Conservation (phyloP, 2,888 invertebrate species). For the Tenthredo distinguenda region DNA sequence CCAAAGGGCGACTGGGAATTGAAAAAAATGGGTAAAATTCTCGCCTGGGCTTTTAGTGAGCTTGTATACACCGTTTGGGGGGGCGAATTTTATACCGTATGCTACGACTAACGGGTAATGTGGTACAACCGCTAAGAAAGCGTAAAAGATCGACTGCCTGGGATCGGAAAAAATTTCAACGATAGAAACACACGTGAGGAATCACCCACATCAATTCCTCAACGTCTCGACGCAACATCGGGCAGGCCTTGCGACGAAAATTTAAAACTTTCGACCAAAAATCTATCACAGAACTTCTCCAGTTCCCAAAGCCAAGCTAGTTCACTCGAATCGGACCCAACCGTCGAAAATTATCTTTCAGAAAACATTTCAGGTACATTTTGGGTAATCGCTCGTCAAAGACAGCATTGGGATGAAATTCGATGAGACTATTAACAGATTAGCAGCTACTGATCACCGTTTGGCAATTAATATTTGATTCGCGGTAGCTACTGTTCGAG, state of each 20-base stretch:
- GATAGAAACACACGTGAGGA: background rate
- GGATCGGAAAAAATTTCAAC: slow-evolving; percentile 24
- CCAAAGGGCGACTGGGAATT: slow-evolving; percentile 12
- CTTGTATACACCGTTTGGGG: slow-evolving; percentile 6
- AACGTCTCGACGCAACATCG: background rate
- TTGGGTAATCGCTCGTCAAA: background rate
- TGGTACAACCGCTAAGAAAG: background rate
- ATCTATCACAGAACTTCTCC: background rate
- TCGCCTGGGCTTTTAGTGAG: slow-evolving; percentile 38
- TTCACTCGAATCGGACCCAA: background rate
- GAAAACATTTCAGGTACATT: background rate
- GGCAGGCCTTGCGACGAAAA: background rate
- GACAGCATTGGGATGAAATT: background rate
- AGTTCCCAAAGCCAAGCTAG: background rate
- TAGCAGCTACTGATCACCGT: background rate
- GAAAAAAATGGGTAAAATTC: slow-evolving; percentile 37
- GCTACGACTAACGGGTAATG: background rate
- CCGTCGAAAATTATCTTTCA: background rate
- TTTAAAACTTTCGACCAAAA: background rate
- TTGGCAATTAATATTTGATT: background rate
- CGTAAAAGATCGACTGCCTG: background rate
- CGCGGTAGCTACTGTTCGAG: background rate
- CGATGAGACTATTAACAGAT: background rate
- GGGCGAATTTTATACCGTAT: slow-evolving; percentile 27
- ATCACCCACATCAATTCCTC: slow-evolving; percentile 4